Base-by-base conservation (phyloP, 2,888 invertebrate genomes). In the Himalopsyche tibetana region DNA sequence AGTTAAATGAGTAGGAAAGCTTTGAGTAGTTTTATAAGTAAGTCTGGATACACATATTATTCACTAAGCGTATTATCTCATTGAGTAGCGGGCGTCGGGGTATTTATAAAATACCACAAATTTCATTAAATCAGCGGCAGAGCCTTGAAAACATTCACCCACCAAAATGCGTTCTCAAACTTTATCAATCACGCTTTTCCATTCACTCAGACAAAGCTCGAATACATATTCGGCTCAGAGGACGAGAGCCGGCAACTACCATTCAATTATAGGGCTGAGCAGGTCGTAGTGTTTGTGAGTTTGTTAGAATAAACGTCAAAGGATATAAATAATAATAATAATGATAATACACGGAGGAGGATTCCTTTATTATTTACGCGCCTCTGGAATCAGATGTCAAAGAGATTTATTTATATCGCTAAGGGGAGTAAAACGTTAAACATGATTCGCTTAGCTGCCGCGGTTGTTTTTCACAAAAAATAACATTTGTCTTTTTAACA, bases 191-290 rank as follows among this genome's bases (percentile, higher is more conserved):
- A 74, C 15, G 36, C 74, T 38, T 74, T 38, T 36, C 38, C 74
- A 74, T 74, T 74, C 74, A 74, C 74, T 74, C 74, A 74, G 74
- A 74, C 74, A 74, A 74, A 74, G 74, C 74, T 74, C 74, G 74
- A 38, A 74, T 28, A 74, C 38, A 74, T 74, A 74, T 74, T 63
- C 74, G 74, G 36, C 28, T 74, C 74, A 74, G 36, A 74, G 38
- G 38, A 15, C 74, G 19, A 38, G 2, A 28, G 28, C 15, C 19
- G 74, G 38, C 51, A 74, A 74, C 74, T 74, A 15, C 38, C 74
- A 36, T 36, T 38, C 74, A 74, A 74, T 74, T 74, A 74, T 15
- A 74, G 36, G 74, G 28, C 15, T 38, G 36, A 38, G 36, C 38
- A 36, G 74, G 0, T 28, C 38, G 28, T 11, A 15, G 74, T 38